Base-by-base conservation (phyloP, 2,113 vertebrate species). In the Nesogale talazaci region DNA sequence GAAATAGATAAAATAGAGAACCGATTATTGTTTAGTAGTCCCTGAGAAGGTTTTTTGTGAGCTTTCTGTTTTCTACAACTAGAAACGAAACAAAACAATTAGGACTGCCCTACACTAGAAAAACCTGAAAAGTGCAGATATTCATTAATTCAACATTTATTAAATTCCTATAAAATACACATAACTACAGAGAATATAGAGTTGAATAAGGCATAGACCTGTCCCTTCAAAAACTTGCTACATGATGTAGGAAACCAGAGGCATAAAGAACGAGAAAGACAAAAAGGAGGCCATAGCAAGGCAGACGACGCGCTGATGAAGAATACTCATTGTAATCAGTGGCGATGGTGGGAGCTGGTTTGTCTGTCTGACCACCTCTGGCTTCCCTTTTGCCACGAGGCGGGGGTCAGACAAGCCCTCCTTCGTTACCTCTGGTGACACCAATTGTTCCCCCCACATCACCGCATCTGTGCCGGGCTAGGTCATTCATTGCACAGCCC, bases 61-160 rank as follows among this genome's bases (percentile, higher is more conserved):
- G 78, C 52, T 90, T 81, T 89, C 0, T 15, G 14, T 82, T 84
- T 27, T 42, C 88, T 17, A 31, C 67, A 11, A 57, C 57, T 74
- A 77, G 59, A 87, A 61, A 76, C n/a, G 61, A 65, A 88, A 69
- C 10, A 59, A 75, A 89, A 67, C 20, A 15, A 65, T 12, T 80
- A 31, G 16, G 22, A 9, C 27, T 77, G 15, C 27, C 57, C 36
- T 78, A 86, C 52, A 25, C 56, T 80, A 78, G 80, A 92, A 85
- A 83, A 34, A 74, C 82, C 65, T 90, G 65, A 88, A 90, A 88
- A 94, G 70, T 36, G 19, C 2, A 90, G 29, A 91, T 36, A 84
- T 31, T 86, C 23, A 31, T 77, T 69, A 83, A 70, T 57, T 88
- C 31, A 72, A 65, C 36, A 12, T 61, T 89, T 74, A 56, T 31